Evolutionary conservation across 2,888 invertebrate genomes (phyloP).

Genomic region (Hymenopus coronatus): DNA sequence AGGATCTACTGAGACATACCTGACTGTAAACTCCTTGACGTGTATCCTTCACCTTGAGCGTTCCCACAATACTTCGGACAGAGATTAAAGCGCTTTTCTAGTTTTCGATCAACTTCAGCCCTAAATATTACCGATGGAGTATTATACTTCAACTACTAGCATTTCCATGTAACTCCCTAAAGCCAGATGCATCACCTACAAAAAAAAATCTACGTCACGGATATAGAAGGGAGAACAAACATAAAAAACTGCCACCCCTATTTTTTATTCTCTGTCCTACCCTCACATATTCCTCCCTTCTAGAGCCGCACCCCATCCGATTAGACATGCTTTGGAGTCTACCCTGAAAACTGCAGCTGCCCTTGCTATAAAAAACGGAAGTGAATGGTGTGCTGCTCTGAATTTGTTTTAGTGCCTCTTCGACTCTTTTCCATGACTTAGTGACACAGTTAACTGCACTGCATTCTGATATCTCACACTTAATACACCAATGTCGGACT

Average conservation of each 20-base stretch:
- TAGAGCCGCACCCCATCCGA: constrained; percentile 4
- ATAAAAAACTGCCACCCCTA: constrained; percentile 25
- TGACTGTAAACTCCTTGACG: not conserved
- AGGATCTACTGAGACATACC: not conserved
- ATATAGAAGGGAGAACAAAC: not conserved
- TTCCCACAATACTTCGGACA: not conserved
- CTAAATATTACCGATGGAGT: not conserved
- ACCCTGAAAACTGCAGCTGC: not conserved
- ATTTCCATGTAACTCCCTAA: not conserved
- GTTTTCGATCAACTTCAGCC: not conserved
- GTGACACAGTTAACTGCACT: too few species aligned
- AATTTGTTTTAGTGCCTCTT: too few species aligned
- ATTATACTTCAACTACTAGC: not conserved
- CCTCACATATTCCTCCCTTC: constrained; percentile 22
- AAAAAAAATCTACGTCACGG: constrained; percentile 22
- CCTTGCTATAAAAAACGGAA: not conserved
- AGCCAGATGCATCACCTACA: constrained; percentile 13
- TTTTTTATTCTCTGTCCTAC: constrained; percentile 26
- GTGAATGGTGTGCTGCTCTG: not conserved
- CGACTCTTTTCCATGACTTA: too few species aligned
- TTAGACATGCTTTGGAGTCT: constrained; percentile 13
- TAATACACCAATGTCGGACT: too few species aligned
- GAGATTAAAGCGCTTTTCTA: not conserved
- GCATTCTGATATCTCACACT: too few species aligned
- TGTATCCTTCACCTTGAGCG: too few species aligned